These are phyloP conservation scores for Sinocyclocheilus rhinocerous DNA, from an alignment of 2,113 vertebrate species.

Conservation along the genomic window DNA sequence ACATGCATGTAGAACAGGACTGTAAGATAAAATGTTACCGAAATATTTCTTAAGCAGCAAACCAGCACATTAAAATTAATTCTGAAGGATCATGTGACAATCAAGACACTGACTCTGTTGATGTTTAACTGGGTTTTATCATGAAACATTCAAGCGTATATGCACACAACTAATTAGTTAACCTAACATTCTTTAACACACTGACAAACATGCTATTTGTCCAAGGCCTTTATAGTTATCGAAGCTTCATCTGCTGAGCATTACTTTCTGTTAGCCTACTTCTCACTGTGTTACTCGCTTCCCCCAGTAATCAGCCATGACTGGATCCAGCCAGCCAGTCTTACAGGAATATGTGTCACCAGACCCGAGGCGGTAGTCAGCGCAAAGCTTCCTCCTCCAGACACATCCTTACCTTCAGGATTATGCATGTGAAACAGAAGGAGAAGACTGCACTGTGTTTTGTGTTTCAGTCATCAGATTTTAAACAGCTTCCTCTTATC, in stretches of 20 bases:
- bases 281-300: background rate
- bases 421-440: background rate
- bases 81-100: background rate
- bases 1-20: background rate
- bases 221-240: background rate
- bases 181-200: background rate
- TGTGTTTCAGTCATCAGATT: background rate
- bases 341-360: conserved; percentile 47
- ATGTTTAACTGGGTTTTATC: background rate
- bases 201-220: background rate
- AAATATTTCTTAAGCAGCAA: background rate
- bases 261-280: background rate
- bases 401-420: background rate
- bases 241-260: conserved; percentile 2
- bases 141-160: background rate
- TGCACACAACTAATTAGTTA: background rate
- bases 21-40: background rate
- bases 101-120: background rate
- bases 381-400: conserved; percentile 1
- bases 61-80: background rate
- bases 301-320: background rate
- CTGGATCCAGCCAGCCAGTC: conserved; percentile 19
- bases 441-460: background rate
- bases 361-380: conserved; percentile 18
- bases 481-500: background rate